Evolutionary conservation across 2,797 vertebrate genomes (phyloP), one percentile per base, ranked within the genome.

Genomic region (Nasua narica): DNA sequence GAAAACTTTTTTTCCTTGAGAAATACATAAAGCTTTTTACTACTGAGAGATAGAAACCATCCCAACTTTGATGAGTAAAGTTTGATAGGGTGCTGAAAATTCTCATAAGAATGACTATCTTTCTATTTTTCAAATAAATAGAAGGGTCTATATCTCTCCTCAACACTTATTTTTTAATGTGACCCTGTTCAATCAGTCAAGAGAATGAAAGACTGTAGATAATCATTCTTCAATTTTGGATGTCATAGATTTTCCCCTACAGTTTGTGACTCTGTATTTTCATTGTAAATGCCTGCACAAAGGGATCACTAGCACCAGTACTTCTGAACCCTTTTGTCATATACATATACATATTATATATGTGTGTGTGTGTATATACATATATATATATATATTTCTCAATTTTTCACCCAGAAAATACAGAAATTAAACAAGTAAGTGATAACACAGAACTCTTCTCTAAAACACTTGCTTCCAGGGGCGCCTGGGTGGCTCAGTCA

Each of bases 351-450:
- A 29, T 69, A 37, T 19, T 70, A 32, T 4, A 78, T 43, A 46
- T 83, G 87, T 96, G 96, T 84, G 95, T 96, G 95, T 95, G 46
- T 46, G 46, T 32, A 32, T n/a, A n/a, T 69, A 12, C 19, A 65
- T 65, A 32, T 16, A 32, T 15, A 5, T n/a, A 0, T 32, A 32
- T 48, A 25, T 7, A 54, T 67, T 93, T 94, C 93, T 92, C 90
- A 96, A 87, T 97, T 96, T 97, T 95, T 97, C 96, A 96, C 69
- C 84, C 84, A 95, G 96, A 97, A 98, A 98, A 97, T 43, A 95
- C 40, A 98, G 95, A 84, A 95, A 93, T 48, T 90, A 32, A 96
- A 95, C 32, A 84, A 85, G 29, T 1, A 58, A 83, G 83, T 18
- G 56, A 84, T 3, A 72, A 86, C 52, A 87, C 16, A 78, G 23